These are phyloP conservation scores for Aeoliscus strigatus DNA, from an alignment of 2,797 vertebrate species.

Conservation along the genomic window DNA sequence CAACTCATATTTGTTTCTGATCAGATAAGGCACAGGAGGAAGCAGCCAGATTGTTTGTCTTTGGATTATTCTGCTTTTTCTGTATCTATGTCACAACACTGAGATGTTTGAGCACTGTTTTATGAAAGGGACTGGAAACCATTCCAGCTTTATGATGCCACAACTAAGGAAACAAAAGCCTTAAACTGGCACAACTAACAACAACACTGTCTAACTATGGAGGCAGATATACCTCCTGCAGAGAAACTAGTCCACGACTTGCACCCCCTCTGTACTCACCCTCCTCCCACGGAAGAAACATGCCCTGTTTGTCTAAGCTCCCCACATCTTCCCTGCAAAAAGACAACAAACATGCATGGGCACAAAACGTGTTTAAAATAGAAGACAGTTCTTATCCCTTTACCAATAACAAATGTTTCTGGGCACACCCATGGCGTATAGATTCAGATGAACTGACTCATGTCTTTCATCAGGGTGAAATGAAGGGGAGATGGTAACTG, in stretches of 20 bases:
- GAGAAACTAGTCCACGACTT: conserved; percentile 50
- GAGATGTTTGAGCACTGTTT: too few species aligned
- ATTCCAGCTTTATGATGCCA: conserved; percentile 14
- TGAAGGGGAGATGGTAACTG: conserved; percentile 16
- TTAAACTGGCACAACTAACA: conserved; percentile 40
- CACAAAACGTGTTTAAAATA: conserved; percentile 56
- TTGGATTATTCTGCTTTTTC: too few species aligned
- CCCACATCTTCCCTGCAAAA: conserved; percentile 60
- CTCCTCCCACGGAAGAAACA: conserved; percentile 53
- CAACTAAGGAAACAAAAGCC: conserved; percentile 29
- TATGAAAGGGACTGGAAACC: too few species aligned
- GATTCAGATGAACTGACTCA: conserved; percentile 42
- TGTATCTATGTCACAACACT: too few species aligned
- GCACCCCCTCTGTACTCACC: conserved; percentile 34
- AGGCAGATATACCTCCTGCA: conserved; percentile 44
- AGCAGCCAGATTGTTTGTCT: too few species aligned
- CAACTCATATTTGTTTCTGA: too few species aligned
- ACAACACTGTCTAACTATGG: conserved; percentile 34
- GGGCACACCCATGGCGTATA: conserved; percentile 48
- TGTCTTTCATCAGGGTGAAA: conserved; percentile 6
- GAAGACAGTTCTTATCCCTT: conserved; percentile 47
- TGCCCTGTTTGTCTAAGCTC: conserved; percentile 61
- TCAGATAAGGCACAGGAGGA: too few species aligned
- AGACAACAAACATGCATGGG: conserved; percentile 67
- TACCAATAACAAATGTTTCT: conserved; percentile 46